Evolutionary conservation across 2,113 vertebrate species (phyloP), one percentile per base, ranked within the genome.

Genomic region (Embiotoca jacksoni): DNA sequence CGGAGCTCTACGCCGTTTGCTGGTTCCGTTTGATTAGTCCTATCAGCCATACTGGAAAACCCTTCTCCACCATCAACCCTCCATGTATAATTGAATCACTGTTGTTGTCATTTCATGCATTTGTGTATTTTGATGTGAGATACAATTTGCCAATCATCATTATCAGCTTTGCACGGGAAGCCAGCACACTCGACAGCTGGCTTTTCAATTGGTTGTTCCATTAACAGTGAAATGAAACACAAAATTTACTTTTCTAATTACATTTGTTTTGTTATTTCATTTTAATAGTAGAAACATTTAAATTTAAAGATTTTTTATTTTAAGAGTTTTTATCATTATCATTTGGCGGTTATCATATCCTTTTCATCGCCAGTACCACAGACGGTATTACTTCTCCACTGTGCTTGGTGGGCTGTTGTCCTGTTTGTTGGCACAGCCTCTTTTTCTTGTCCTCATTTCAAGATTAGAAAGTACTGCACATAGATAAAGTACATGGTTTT

Each of bases 11-110:
- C 52, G 71, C 13, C 36, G 58, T 57, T 64, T 53, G 39, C 56
- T 71, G 58, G 74, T 82, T 86, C 62, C 23, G 50, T 80, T 70
- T 76, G 58, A 82, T 84, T 86, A 83, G 71, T 57, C 80, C 64
- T 49, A 32, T 69, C 41, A 37, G 7, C 60, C 70, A 37, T 36
- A 67, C 53, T 67, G 50, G 60, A 68, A 75, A 78, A 55, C 10
- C 13, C 6, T 32, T 7, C 46, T 39, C 54, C 4, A 9, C 23
- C 31, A 6, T 58, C 65, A 57, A 16, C n/a, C 9, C n/a, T 14
- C 50, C 13, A 59, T 61, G 49, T 63, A 67, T 66, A 79, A 84
- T 77, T 73, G 31, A 82, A 66, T 49, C 41, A 66, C 66, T 65
- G 44, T 66, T 69, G 65, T 58, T 79, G 72, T 53, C 65, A 54